Conservation (phyloP, 2,797 vertebrate genomes). For the Anguilla anguilla region DNA sequence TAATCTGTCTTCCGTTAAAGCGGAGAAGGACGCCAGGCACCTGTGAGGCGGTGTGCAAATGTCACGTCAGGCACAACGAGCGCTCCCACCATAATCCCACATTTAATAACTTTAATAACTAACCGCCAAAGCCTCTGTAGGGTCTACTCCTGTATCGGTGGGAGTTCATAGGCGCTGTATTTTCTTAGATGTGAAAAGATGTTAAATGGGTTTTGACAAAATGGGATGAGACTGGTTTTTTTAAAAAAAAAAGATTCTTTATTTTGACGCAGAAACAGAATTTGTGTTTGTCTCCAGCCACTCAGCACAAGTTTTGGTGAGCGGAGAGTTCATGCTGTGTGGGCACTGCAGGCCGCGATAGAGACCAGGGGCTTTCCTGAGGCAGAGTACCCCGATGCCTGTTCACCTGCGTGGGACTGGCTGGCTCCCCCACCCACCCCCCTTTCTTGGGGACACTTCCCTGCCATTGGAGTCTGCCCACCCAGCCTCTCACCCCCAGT, state of each 20-base stretch:
- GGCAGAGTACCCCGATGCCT: neutral
- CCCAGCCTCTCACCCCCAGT: neutral
- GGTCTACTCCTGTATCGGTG: neutral
- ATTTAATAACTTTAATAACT: neutral
- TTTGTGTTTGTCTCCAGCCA: neutral
- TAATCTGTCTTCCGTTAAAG: neutral
- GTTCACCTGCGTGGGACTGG: neutral
- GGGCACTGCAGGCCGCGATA: neutral
- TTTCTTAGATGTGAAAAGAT: neutral
- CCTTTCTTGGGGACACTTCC: neutral
- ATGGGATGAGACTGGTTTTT: neutral
- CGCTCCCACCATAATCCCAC: neutral
- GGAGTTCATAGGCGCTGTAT: neutral
- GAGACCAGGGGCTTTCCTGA: neutral
- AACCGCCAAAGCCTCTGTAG: neutral
- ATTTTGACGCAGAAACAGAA: slow-evolving; percentile 4
- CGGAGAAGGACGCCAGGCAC: neutral
- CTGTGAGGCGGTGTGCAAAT: neutral
- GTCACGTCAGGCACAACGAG: neutral
- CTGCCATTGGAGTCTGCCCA: neutral
- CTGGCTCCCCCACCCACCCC: too few relatives aligned
- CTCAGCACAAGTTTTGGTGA: too few relatives aligned
- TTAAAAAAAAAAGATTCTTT: neutral
- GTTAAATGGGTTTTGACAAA: neutral
- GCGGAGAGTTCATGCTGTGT: neutral